Evolutionary conservation across 2,113 vertebrate genomes (phyloP), one percentile per base, ranked within the genome.

Genomic region (Steatornis caripensis): DNA sequence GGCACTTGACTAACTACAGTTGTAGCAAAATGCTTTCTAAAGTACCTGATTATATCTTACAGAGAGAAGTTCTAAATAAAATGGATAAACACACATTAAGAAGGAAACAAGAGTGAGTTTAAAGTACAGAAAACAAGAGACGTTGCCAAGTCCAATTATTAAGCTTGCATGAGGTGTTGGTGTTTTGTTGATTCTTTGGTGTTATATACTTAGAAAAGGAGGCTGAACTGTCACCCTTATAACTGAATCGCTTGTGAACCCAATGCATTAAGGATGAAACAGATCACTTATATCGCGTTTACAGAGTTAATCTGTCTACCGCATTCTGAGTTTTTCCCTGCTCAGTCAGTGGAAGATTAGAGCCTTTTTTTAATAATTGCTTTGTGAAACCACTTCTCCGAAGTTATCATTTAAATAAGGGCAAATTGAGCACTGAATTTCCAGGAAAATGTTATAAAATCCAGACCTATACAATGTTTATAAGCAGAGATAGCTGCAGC

Each of bases 371-470:
- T 89, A 87, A 39, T 96, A 94, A 97, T 88, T 90, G 92, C 90
- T 96, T 95, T 96, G 87, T 96, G 96, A 94, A 97, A 93, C 75
- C 87, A 94, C 91, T 94, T 94, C 91, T 77, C 71, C 70, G 75
- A 96, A 92, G 95, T 96, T 94, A 96, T 95, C 92, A 96, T 96
- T 96, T 96, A 96, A 96, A 96, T 94, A 83, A 91, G 91, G 61
- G 84, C 71, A 94, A 96, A 94, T 93, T 70, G 92, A 96, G 75
- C 49, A 37, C 87, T 36, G 87, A 88, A 97, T 95, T 96, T 94
- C 87, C 90, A 92, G 93, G 74, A 91, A 68, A 89, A 87, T 41
- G 34, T 2, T 16, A 64, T 82, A 87, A 92, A 81, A 1, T 29
- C 51, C 27, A 15, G 89, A 60, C 53, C 48, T 60, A 5, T 71